These are phyloP conservation scores for Petromus typicus DNA, from an alignment of 2,113 vertebrate genomes.

Conservation along the genomic window DNA sequence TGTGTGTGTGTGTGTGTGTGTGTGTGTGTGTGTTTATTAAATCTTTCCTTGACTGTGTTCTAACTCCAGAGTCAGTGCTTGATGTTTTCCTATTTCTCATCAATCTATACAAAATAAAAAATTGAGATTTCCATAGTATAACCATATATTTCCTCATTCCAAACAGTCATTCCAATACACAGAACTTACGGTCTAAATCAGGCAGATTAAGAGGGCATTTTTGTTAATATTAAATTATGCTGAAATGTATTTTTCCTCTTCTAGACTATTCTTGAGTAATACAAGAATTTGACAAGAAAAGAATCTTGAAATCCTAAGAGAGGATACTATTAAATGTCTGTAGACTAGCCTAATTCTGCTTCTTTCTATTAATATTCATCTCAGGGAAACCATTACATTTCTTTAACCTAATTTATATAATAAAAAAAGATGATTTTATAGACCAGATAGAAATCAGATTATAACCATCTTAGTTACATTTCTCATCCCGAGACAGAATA, in stretches of 20 bases:
- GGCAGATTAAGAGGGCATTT: background rate
- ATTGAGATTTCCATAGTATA: background rate
- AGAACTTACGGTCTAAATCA: background rate
- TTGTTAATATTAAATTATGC: background rate
- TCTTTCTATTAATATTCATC: background rate
- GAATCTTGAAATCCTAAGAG: background rate
- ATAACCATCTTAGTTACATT: background rate
- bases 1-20: too few relatives aligned
- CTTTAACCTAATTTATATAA: background rate
- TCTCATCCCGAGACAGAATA: background rate
- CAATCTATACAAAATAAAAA: background rate
- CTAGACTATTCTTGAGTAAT: too few relatives aligned
- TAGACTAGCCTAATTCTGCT: background rate
- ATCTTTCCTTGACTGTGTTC: background rate
- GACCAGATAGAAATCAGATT: background rate
- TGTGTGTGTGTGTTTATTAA: too few relatives aligned
- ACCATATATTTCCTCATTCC: background rate
- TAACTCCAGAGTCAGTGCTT: background rate
- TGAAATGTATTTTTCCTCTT: too few relatives aligned
- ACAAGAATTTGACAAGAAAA: slow-evolving; percentile 22
- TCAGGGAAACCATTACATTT: background rate
- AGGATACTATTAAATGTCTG: background rate
- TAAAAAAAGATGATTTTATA: background rate
- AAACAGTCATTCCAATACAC: background rate
- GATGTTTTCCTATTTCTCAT: background rate